Evolutionary conservation across 2,113 vertebrate genomes (phyloP).

Genomic region (Aramus guarauna): DNA sequence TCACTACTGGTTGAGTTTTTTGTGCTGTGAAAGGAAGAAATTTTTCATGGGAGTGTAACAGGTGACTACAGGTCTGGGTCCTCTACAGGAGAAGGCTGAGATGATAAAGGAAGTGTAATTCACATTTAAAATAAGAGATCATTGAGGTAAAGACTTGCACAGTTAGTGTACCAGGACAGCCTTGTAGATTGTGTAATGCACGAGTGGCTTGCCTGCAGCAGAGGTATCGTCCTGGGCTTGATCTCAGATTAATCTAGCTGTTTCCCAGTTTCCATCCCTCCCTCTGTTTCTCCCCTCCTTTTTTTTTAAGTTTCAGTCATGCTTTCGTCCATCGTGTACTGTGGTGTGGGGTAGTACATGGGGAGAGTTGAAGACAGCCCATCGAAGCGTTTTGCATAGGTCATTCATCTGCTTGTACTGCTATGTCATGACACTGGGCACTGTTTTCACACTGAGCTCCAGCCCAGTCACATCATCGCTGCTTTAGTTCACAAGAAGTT

Average conservation of each 20-base stretch:
- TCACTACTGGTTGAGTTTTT: background rate
- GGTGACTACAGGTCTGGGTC: background rate
- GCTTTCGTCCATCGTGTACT: background rate
- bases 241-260: background rate
- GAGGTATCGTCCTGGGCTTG: background rate
- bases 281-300: background rate
- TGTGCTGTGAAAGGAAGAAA: accelerated
- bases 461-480: background rate
- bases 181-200: background rate
- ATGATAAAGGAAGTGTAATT: background rate
- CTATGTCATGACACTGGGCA: background rate
- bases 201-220: background rate
- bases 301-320: background rate
- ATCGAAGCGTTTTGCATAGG: background rate
- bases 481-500: background rate
- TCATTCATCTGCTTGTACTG: background rate
- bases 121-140: background rate
- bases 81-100: background rate
- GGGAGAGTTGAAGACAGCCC: background rate
- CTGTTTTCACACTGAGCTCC: background rate
- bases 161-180: background rate
- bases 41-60: background rate
- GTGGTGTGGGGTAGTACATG: background rate
- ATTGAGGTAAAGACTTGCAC: background rate
- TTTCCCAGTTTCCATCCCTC: background rate